Base-by-base conservation (phyloP, 2,797 vertebrate genomes). In the Dipus sagitta region DNA sequence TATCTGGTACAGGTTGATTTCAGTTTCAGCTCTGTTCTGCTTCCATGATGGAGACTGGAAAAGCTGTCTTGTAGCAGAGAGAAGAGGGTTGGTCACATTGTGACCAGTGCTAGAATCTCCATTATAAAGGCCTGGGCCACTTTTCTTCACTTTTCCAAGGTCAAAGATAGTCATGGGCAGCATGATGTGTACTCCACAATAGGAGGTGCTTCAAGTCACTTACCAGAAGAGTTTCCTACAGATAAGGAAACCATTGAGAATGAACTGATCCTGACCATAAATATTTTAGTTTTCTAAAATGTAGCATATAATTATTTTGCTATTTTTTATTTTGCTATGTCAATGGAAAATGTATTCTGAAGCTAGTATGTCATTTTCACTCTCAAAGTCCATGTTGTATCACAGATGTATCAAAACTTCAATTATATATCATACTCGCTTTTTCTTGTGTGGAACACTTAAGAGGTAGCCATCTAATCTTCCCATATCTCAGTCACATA, bases 381-480 rank as follows among this genome's bases (percentile, higher is more conserved):
- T 94, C 96, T 90, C 98, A 30, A 81, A 96, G 34, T 91, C 97
- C 15, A 95, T 98, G 54, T 98, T 0, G 85, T 80, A 88, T 75
- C 97, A 98, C 0, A 98, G 98, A 1, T 97, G 98, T 79, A 94
- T 96, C 68, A 64, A 98, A 97, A 88, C 87, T 98, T 82, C 95
- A 34, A 98, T 96, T 0, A 98, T 98, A 93, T 99, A 98, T 47
- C 98, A 98, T 91, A 98, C 97, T 32, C 98, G 98, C 98, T 98
- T 98, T 95, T 98, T 98, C 92, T 98, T 98, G 96, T 98, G 91
- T 0, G 97, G 97, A 93, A 97, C 21, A 97, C 94, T 74, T 97
- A 90, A 98, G 98, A 94, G 98, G 98, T 97, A 99, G 98, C 97
- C 99, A 98, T 96, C 97, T 98, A 78, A 98, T 99, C 96, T 96